Evolutionary conservation across 2,888 invertebrate genomes (phyloP), one percentile per base, ranked within the genome.

Genomic region (Ophion ventricosus): DNA sequence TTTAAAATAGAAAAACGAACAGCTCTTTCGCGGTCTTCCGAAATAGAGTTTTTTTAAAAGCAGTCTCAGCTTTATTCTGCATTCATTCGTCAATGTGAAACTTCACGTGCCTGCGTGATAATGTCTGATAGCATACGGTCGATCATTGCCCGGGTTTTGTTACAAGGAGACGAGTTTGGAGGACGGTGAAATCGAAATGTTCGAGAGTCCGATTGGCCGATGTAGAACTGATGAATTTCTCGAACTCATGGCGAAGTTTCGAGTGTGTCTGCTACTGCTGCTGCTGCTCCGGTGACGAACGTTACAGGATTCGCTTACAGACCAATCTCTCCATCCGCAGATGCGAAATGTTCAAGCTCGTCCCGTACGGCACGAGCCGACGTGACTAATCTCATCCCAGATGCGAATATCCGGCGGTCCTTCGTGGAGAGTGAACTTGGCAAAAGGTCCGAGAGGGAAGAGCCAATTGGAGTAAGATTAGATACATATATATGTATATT

Each of bases 261-360:
- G n/a, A 54, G 29, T 70, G 29, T 10, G 49, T 23, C 35, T 23
- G 70, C 35, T 35, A 7, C 7, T 35, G 35, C 14, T 43, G 43
- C 43, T 43, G 43, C 11, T 43, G 11, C 43, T 43, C 14, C 14
- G 76, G 67, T 72, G 63, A 70, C 76, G 85, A 78, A 73, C 85
- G 81, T 86, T 84, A 80, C 76, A 79, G 85, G 87, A 89, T 90
- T 89, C 90, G 91, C 91, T 92, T 90, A 90, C 92, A 90, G 90
- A 91, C 92, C 92, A 89, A 90, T 91, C 90, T 90, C 89, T 88
- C 83, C 87, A 88, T 90, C 88, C 84, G 90, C 86, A 87, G 88
- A 86, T 89, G 87, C 87, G 88, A 80, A 79, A 80, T 49, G 75
- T 26, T 56, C 59, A 56, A 72, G 54, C 54, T 74, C 25, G 69